A percentile compares a stretch with the other conserved stretches of the same genome.
phyloP scores from a whole-genome alignment of 2,888 invertebrate genomes.

The Microctonus brassicae region DNA sequence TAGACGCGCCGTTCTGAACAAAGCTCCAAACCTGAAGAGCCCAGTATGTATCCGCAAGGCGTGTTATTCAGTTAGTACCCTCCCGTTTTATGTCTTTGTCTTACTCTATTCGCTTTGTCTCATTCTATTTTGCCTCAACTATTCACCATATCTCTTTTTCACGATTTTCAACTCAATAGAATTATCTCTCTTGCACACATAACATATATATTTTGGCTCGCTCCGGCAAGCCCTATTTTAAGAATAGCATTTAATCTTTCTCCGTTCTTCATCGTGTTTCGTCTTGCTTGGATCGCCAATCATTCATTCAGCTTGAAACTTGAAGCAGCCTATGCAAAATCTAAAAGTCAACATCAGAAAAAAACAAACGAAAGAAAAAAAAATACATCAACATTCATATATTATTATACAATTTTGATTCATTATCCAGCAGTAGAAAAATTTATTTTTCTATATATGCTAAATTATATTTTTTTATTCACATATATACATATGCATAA shows the following conservation, averaged over 20 bases:
- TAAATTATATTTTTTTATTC: no score
- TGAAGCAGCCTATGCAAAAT: background rate
- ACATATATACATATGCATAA: no score
- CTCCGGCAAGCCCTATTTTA: constrained; percentile 64
- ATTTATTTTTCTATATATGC: no score
- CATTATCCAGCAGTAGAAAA: no score
- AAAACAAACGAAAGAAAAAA: no score
- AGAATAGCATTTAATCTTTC: constrained; percentile 65
- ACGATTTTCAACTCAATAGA: background rate
- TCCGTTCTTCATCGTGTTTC: constrained; percentile 28
- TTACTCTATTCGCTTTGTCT: constrained; percentile 41
- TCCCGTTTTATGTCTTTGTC: constrained; percentile 47
- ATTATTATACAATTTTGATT: no score
- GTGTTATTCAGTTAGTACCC: constrained; percentile 47
- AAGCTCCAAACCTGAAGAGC: constrained; percentile 65
- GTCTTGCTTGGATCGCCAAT: constrained; percentile 26
- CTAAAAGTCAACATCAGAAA: no score
- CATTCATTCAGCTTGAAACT: background rate
- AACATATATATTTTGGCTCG: constrained; percentile 40
- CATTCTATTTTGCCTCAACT: constrained; percentile 46
- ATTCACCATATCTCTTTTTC: constrained; percentile 23
- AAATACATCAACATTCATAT: no score
- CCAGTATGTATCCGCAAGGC: constrained; percentile 61
- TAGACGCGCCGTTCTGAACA: constrained; percentile 59
- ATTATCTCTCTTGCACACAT: constrained; percentile 43